Conservation (phyloP, 2,888 invertebrate genomes). For the Drosophila helvetica region DNA sequence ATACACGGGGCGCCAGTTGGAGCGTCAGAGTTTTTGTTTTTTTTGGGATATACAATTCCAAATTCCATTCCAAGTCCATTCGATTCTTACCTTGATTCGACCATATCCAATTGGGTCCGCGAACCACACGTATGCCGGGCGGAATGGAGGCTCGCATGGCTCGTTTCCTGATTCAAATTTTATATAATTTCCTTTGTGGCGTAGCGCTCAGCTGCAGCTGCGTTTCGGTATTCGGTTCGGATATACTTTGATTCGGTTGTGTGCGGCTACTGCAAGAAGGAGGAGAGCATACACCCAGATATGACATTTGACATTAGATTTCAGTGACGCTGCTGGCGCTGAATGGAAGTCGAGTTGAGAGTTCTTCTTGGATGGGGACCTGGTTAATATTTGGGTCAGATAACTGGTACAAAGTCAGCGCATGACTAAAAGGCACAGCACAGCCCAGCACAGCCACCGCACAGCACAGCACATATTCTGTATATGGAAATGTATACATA, state of each 20-base stretch:
- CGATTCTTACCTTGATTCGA: conserved; percentile 87
- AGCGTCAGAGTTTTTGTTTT: not conserved
- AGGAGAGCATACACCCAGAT: conserved; percentile 3
- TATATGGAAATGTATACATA: conserved; percentile 23
- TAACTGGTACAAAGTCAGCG: conserved; percentile 62
- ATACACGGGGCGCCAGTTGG: not conserved
- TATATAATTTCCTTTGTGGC: conserved; percentile 14
- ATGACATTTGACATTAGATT: conserved; percentile 38
- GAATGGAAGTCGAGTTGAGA: conserved; percentile 43
- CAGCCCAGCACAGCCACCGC: conserved; percentile 3
- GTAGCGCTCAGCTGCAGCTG: conserved; percentile 38
- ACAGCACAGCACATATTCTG: not conserved
- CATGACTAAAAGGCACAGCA: conserved; percentile 65
- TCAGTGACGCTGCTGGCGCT: conserved; percentile 8
- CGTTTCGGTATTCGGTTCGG: conserved; percentile 2
- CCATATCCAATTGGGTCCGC: conserved; percentile 94
- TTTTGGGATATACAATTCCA: conserved; percentile 20
- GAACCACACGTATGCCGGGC: conserved; percentile 90
- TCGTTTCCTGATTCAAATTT: conserved; percentile 19
- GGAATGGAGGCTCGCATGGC: conserved; percentile 84
- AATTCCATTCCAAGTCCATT: conserved; percentile 6
- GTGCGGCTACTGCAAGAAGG: conserved; percentile 38
- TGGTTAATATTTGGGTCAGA: conserved; percentile 49
- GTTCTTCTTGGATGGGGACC: conserved; percentile 36
- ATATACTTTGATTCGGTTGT: conserved; percentile 7